Evolutionary conservation across 2,797 vertebrate species (phyloP).

Genomic region (Melanotaenia boesemani): DNA sequence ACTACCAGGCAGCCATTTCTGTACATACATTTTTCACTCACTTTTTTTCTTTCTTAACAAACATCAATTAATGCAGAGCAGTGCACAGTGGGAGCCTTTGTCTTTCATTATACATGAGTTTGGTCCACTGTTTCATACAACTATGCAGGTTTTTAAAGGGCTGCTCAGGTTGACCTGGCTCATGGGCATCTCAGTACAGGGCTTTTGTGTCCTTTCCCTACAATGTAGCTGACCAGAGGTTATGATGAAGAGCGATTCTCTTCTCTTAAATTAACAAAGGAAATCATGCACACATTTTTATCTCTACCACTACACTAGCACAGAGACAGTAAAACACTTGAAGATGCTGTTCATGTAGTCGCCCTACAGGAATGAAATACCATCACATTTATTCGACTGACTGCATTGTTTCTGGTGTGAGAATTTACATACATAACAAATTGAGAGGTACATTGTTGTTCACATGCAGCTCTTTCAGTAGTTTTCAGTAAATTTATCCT

Average conservation of each 20-base stretch:
- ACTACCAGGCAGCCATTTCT: slow-evolving; percentile 76
- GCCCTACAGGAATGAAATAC: slow-evolving; percentile 33
- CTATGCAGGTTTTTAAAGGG: slow-evolving; percentile 64
- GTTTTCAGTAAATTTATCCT: slow-evolving; percentile 32
- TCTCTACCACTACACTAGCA: slow-evolving; percentile 17
- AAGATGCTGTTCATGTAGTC: slow-evolving; percentile 31
- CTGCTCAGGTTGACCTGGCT: slow-evolving; percentile 77
- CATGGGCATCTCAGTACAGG: slow-evolving; percentile 69
- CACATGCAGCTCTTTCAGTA: slow-evolving; percentile 30
- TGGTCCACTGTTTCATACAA: slow-evolving; percentile 59
- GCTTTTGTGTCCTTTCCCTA: slow-evolving; percentile 50
- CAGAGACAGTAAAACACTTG: slow-evolving; percentile 28
- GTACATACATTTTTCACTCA: slow-evolving; percentile 70
- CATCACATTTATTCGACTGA: slow-evolving; percentile 36
- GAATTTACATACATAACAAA: slow-evolving; percentile 6
- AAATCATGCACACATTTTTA: slow-evolving; percentile 21
- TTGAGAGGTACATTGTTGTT: slow-evolving; percentile 21
- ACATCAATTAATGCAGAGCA: slow-evolving; percentile 81
- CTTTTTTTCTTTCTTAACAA: slow-evolving; percentile 67
- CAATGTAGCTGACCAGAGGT: slow-evolving; percentile 57
- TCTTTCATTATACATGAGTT: slow-evolving; percentile 81
- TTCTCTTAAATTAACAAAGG: slow-evolving; percentile 37
- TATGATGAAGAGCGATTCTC: slow-evolving; percentile 35
- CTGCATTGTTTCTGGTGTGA: not conserved
- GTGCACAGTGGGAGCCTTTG: slow-evolving; percentile 62